These are phyloP conservation scores for Oegoconia quadripuncta DNA, from an alignment of 2,888 invertebrate genomes.

Conservation along the genomic window DNA sequence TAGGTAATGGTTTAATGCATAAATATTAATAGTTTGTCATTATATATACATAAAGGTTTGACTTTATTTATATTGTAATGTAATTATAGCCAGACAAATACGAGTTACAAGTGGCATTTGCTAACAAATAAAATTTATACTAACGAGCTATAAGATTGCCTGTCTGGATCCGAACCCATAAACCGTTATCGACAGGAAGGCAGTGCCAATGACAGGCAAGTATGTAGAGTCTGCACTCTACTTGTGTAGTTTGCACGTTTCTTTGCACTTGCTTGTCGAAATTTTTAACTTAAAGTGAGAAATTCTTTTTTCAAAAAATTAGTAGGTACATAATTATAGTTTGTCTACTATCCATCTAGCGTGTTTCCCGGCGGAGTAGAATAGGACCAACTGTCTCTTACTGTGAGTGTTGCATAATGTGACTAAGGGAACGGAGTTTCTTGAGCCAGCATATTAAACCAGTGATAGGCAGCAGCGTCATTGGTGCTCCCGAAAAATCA, in stretches of 20 bases:
- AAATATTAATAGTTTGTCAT: no score
- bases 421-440: no score
- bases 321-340: no score
- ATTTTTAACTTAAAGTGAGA: not conserved
- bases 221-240: not conserved
- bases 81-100: not conserved
- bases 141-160: not conserved
- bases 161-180: conserved; percentile 11
- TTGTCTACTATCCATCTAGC: no score
- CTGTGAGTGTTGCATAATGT: no score
- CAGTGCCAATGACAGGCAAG: conserved; percentile 2
- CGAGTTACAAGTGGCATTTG: not conserved
- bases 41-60: no score
- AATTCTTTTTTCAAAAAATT: not conserved
- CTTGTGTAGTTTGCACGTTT: not conserved
- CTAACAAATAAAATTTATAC: not conserved
- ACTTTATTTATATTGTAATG: not conserved
- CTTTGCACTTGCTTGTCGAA: not conserved
- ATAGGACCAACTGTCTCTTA: no score
- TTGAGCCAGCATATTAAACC: no score
- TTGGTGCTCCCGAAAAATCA: no score
- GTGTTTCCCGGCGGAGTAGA: no score
- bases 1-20: no score
- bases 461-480: no score
- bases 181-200: conserved; percentile 12